phyloP scores from a whole-genome alignment of 2,113 vertebrate species.

The Galeopterus variegatus region DNA sequence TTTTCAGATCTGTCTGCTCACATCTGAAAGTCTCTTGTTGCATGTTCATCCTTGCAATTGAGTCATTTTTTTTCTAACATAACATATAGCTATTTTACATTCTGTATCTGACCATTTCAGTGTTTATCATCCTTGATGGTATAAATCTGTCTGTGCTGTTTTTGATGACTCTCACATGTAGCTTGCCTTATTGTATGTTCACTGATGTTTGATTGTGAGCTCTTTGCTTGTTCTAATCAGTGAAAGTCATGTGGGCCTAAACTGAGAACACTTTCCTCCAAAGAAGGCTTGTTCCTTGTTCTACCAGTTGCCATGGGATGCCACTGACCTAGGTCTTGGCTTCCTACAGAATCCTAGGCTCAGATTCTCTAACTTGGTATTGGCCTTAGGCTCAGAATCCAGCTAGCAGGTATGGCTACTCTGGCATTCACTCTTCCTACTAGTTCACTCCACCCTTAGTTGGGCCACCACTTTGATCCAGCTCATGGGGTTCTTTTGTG shows the following conservation, averaged over 20 bases:
- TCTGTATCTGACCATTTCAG: slow-evolving; percentile 2
- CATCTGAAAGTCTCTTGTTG: slow-evolving; percentile 10
- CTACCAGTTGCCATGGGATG: neutral
- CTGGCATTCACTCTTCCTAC: neutral
- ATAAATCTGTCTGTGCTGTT: slow-evolving; percentile 51
- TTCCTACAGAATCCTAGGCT: neutral
- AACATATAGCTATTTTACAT: slow-evolving; percentile 30
- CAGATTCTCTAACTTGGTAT: neutral
- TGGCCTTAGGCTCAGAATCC: slow-evolving; percentile 6
- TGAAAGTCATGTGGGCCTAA: neutral
- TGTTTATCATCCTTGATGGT: neutral
- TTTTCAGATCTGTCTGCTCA: slow-evolving; percentile 42
- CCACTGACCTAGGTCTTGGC: slow-evolving; percentile 7
- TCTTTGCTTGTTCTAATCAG: slow-evolving; percentile 49
- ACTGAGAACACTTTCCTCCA: neutral
- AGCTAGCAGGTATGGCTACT: neutral
- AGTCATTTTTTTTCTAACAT: slow-evolving; percentile 5
- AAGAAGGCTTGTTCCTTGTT: neutral
- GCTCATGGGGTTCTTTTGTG: neutral
- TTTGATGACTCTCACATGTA: slow-evolving; percentile 17
- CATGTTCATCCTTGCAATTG: neutral
- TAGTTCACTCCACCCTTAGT: neutral
- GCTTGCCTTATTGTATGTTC: slow-evolving; percentile 52
- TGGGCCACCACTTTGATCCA: neutral
- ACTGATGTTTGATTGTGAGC: slow-evolving; percentile 46